A percentile compares a stretch with the other conserved stretches of the same genome.
Conservation (phyloP, 2,113 vertebrate species). For the Chamaea fasciata region DNA sequence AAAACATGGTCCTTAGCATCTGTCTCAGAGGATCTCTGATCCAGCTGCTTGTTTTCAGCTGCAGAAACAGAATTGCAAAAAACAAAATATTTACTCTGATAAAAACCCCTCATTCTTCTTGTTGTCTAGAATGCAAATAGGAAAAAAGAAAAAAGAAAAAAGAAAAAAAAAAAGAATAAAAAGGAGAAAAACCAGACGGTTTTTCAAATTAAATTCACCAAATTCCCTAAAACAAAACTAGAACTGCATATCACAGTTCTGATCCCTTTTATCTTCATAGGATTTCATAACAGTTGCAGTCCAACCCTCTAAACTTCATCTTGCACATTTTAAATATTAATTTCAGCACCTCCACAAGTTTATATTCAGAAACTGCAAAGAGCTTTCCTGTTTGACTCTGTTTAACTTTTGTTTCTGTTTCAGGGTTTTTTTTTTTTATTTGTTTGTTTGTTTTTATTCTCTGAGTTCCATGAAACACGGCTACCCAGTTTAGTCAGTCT, state of each 20-base stretch:
- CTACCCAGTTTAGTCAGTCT: neutral
- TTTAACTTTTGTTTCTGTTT: neutral
- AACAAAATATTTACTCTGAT: neutral
- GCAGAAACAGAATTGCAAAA: neutral
- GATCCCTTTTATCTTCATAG: neutral
- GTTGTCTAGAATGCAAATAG: neutral
- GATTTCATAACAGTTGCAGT: neutral
- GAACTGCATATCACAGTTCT: neutral
- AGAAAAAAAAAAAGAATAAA: neutral
- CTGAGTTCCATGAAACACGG: neutral
- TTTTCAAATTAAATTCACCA: neutral
- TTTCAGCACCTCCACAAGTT: neutral
- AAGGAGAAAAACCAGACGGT: neutral
- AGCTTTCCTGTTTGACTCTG: neutral
- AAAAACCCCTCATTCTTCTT: neutral
- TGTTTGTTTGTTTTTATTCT: neutral
- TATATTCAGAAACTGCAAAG: neutral
- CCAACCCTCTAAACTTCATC: neutral
- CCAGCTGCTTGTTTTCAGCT: conserved; percentile 52
- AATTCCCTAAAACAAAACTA: neutral
- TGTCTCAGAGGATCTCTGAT: conserved; percentile 74
- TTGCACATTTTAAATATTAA: neutral
- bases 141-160: too few relatives aligned
- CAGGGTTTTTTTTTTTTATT: neutral
- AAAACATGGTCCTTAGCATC: conserved; percentile 51